These are phyloP conservation scores for Drymodes brunneopygia DNA, from an alignment of 2,113 vertebrate genomes.

Conservation along the genomic window DNA sequence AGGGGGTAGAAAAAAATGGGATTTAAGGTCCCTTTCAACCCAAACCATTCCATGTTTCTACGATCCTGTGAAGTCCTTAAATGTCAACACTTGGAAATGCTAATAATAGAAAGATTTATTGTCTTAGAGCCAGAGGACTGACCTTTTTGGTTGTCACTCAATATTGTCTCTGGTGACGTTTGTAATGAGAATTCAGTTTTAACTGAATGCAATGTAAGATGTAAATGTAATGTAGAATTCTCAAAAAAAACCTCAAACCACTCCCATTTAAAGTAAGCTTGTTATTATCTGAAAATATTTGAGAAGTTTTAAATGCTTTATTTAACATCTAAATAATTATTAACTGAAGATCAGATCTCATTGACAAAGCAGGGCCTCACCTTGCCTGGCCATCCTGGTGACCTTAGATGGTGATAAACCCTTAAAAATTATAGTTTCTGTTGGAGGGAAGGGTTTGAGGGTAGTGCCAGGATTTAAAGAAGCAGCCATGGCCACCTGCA, in stretches of 20 bases:
- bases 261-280: neutral
- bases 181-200: neutral
- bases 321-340: neutral
- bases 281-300: neutral
- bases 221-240: neutral
- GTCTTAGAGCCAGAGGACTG: neutral
- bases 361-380: neutral
- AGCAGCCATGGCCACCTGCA: neutral
- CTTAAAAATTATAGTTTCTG: neutral
- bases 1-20: neutral
- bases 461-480: neutral
- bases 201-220: neutral
- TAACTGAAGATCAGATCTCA: neutral
- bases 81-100: neutral
- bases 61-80: neutral
- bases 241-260: accelerated
- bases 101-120: neutral
- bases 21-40: neutral
- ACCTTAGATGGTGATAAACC: neutral
- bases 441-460: neutral
- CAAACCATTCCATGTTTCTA: neutral
- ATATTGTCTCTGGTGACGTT: neutral
- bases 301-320: neutral
- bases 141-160: neutral
- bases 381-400: neutral